Evolutionary conservation across 2,113 vertebrate genomes (phyloP).

Genomic region (Anhinga rufa): DNA sequence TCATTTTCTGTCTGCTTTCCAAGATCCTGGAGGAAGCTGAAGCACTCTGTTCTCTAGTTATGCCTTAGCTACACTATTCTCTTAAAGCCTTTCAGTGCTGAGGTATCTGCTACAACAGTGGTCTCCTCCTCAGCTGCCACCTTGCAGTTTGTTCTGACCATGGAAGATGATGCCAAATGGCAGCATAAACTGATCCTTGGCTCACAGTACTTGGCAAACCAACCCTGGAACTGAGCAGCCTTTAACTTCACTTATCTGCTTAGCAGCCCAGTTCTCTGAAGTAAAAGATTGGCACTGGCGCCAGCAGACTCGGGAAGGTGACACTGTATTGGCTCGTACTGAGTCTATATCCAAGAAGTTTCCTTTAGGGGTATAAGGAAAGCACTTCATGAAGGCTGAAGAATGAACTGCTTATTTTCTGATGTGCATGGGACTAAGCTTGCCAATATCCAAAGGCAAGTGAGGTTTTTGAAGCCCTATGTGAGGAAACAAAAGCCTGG

Average conservation of each 20-base stretch:
- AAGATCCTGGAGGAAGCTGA: background rate
- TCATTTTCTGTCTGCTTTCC: background rate
- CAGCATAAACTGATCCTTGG: background rate
- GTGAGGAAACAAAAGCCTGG: background rate
- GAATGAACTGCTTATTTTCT: background rate
- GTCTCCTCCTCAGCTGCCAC: background rate
- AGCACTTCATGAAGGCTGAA: background rate
- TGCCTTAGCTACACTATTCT: background rate
- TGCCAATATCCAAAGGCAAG: background rate
- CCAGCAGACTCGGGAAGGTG: background rate
- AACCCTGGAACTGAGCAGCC: background rate
- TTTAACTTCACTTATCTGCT: conserved; percentile 12
- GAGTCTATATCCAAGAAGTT: background rate
- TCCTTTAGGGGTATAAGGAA: background rate
- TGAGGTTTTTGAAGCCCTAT: background rate
- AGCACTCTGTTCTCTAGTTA: background rate
- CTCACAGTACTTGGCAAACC: background rate
- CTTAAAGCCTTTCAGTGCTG: background rate
- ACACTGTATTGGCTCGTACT: rapidly evolving
- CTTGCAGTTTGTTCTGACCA: background rate
- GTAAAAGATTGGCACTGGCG: background rate
- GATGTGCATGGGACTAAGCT: background rate
- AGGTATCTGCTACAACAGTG: background rate
- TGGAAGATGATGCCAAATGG: background rate
- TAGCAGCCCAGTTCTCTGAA: background rate